Evolutionary conservation across 1,140 invertebrate genomes (phyloP).

Genomic region (Neodiprion virginianus): DNA sequence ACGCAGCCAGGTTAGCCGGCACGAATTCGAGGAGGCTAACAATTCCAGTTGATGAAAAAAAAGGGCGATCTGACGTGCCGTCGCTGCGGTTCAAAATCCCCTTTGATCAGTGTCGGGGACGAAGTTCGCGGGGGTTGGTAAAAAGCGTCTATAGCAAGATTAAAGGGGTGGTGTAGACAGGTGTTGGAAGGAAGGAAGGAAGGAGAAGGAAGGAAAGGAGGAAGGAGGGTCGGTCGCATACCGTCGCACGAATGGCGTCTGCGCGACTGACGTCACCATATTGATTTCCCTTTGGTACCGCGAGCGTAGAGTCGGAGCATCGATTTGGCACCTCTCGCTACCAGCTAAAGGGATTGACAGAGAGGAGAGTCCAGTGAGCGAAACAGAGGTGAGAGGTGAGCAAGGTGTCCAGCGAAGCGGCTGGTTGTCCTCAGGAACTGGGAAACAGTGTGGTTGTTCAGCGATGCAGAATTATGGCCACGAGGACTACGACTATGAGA

Average conservation of each 20-base stretch:
- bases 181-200: too few relatives aligned
- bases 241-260: not conserved
- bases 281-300: constrained; percentile 50
- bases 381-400: not conserved
- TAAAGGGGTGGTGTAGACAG: too few relatives aligned
- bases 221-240: constrained; percentile 16
- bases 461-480: constrained; percentile 54
- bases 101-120: too few relatives aligned
- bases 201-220: not conserved
- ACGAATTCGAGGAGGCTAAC: too few relatives aligned
- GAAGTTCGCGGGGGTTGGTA: too few relatives aligned
- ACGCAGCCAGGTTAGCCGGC: too few relatives aligned
- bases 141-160: too few relatives aligned
- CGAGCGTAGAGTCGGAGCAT: constrained; percentile 47
- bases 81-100: too few relatives aligned
- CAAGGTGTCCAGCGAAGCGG: not conserved
- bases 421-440: constrained; percentile 10
- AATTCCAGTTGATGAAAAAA: too few relatives aligned
- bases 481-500: constrained; percentile 47
- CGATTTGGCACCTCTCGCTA: constrained; percentile 45
- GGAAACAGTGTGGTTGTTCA: not conserved
- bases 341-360: constrained; percentile 33
- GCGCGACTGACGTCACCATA: constrained; percentile 34
- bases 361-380: constrained; percentile 15
- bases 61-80: too few relatives aligned